These are phyloP conservation scores for Desoria tigrina DNA, from an alignment of 2,888 invertebrate genomes.

Conservation along the genomic window DNA sequence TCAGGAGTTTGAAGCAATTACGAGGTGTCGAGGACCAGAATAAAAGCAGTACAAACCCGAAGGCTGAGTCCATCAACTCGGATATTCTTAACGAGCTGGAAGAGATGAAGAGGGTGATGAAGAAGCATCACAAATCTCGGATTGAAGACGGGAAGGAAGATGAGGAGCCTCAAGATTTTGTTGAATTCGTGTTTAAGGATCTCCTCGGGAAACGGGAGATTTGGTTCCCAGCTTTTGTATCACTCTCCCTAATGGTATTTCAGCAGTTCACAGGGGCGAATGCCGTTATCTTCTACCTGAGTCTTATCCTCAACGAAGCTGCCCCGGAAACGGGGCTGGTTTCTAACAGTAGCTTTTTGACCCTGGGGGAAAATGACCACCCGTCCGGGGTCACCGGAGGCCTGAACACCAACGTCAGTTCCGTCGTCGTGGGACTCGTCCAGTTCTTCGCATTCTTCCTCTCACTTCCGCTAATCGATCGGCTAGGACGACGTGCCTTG, in stretches of 20 bases:
- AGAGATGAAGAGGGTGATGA: constrained; percentile 19
- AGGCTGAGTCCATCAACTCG: neutral
- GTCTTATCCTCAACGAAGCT: constrained; percentile 65
- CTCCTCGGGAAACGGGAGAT: constrained; percentile 15
- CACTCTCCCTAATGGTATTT: constrained; percentile 55
- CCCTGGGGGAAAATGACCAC: neutral
- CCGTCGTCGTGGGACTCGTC: constrained; percentile 74
- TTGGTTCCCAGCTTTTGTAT: constrained; percentile 31
- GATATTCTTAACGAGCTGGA: constrained; percentile 43
- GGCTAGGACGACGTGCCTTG: constrained; percentile 65
- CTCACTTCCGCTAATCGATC: constrained; percentile 65
- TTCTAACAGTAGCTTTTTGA: too few relatives aligned
- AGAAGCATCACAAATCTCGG: neutral
- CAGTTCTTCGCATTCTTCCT: constrained; percentile 68
- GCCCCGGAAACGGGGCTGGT: neutral
- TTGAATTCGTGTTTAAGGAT: constrained; percentile 1
- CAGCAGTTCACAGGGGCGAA: constrained; percentile 65
- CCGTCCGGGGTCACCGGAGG: neutral
- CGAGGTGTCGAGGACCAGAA: constrained; percentile 54
- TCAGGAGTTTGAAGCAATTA: constrained; percentile 62
- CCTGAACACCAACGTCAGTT: constrained; percentile 52
- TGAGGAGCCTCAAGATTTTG: neutral
- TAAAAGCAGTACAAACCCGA: neutral
- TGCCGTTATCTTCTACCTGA: constrained; percentile 65
- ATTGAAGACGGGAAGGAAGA: neutral